Conservation (phyloP, 2,888 invertebrate species). For the Dicranocentrus wangi region DNA sequence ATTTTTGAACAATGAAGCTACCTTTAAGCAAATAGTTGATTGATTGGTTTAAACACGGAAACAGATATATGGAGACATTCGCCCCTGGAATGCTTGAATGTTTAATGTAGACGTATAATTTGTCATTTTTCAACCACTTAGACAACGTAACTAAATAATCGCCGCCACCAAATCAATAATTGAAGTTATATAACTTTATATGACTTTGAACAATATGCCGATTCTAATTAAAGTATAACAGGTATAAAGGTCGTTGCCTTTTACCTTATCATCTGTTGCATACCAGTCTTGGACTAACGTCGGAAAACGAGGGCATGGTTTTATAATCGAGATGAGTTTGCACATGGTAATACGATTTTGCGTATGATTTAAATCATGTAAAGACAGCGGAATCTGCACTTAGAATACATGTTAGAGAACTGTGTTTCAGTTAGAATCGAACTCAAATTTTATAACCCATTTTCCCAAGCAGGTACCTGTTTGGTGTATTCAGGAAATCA, state of each 20-base stretch:
- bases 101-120: too few relatives aligned
- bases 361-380: conserved; percentile 30
- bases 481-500: conserved; percentile 27
- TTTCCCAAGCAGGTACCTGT: conserved; percentile 23
- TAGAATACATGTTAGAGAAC: conserved; percentile 32
- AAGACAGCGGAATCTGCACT: neutral
- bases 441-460: conserved; percentile 19
- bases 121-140: too few relatives aligned
- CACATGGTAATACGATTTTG: conserved; percentile 33
- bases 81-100: too few relatives aligned
- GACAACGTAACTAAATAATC: too few relatives aligned
- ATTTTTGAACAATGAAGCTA: too few relatives aligned
- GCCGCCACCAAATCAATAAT: too few relatives aligned
- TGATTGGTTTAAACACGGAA: too few relatives aligned
- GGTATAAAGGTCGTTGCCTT: conserved; percentile 21
- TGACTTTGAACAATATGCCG: conserved; percentile 71
- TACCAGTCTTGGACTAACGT: conserved; percentile 20
- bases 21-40: too few relatives aligned
- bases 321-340: conserved; percentile 17
- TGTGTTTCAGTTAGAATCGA: conserved; percentile 22
- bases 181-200: conserved; percentile 60
- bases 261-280: conserved; percentile 55
- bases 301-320: conserved; percentile 14
- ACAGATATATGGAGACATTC: too few relatives aligned
- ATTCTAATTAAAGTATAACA: conserved; percentile 66